Evolutionary conservation across 2,888 invertebrate genomes (phyloP).

Genomic region (Lucinisca nassula): DNA sequence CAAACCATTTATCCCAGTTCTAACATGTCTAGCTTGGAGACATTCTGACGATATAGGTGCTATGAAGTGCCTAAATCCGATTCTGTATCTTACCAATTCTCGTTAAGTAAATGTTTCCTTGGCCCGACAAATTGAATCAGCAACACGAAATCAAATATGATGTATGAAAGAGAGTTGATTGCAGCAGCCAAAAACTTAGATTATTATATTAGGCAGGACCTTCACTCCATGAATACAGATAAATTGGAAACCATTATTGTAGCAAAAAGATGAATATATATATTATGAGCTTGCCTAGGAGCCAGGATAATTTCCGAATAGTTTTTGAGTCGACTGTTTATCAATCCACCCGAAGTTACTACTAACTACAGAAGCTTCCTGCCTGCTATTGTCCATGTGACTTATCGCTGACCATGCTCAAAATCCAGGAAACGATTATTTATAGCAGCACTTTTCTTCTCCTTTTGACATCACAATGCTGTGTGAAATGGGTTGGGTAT

Average conservation of each 20-base stretch:
- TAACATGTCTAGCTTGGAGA: neutral
- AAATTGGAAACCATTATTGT: neutral
- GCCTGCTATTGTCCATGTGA: too few species aligned
- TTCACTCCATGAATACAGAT: constrained; percentile 3
- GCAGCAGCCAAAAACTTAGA: neutral
- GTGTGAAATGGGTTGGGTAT: too few species aligned
- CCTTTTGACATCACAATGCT: too few species aligned
- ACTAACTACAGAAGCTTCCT: too few species aligned
- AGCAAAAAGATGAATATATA: neutral
- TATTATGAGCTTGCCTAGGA: too few species aligned
- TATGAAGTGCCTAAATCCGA: neutral
- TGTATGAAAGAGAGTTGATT: constrained; percentile 1
- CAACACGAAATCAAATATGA: constrained; percentile 1
- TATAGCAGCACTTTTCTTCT: too few species aligned
- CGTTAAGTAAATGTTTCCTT: neutral
- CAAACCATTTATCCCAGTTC: neutral
- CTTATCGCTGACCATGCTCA: too few species aligned
- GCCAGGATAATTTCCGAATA: too few species aligned
- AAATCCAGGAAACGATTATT: too few species aligned
- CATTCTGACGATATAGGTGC: neutral
- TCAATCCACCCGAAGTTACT: too few species aligned
- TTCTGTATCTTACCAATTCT: neutral
- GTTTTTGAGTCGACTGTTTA: too few species aligned
- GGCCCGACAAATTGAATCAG: neutral
- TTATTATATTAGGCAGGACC: neutral